Conservation (phyloP, 2,797 vertebrate genomes). For the Enteromius trimaculatus region DNA sequence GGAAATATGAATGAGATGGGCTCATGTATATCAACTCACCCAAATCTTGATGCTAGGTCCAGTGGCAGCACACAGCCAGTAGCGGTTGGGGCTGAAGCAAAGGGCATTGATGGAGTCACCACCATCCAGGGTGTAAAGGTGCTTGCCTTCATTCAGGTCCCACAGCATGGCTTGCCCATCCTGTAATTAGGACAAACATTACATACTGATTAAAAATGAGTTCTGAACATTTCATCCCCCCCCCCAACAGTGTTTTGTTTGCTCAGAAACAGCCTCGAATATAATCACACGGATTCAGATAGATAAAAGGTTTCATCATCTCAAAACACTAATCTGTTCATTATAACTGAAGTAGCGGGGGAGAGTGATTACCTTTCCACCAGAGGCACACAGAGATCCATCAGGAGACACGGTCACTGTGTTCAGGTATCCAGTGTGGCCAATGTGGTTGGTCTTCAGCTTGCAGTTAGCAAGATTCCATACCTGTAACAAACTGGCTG, state of each 20-base stretch:
- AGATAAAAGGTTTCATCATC: slow-evolving; percentile 64
- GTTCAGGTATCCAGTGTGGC: slow-evolving; percentile 95
- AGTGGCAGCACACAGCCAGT: slow-evolving; percentile 96
- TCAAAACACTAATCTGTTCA: neutral
- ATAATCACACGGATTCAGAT: slow-evolving; percentile 76
- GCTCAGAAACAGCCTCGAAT: slow-evolving; percentile 83
- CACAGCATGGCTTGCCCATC: slow-evolving; percentile 98
- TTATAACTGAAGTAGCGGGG: neutral
- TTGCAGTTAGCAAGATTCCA: slow-evolving; percentile 98
- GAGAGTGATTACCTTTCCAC: slow-evolving; percentile 85
- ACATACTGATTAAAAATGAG: neutral
- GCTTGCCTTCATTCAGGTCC: slow-evolving; percentile 98
- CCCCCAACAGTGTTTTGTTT: neutral
- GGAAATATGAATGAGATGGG: neutral
- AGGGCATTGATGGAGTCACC: slow-evolving; percentile 94
- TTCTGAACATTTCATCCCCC: neutral
- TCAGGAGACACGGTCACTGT: slow-evolving; percentile 95
- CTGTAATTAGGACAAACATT: slow-evolving; percentile 62
- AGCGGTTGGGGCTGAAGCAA: slow-evolving; percentile 98
- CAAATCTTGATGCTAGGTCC: slow-evolving; percentile 99
- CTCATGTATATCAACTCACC: slow-evolving; percentile 71
- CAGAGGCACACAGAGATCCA: slow-evolving; percentile 95
- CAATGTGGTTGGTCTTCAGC: slow-evolving; percentile 98
- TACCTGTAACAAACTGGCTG: slow-evolving; percentile 74
- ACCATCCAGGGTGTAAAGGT: slow-evolving; percentile 95